Base-by-base conservation (phyloP, 2,113 vertebrate species). In the Oreochromis tanganicae region DNA sequence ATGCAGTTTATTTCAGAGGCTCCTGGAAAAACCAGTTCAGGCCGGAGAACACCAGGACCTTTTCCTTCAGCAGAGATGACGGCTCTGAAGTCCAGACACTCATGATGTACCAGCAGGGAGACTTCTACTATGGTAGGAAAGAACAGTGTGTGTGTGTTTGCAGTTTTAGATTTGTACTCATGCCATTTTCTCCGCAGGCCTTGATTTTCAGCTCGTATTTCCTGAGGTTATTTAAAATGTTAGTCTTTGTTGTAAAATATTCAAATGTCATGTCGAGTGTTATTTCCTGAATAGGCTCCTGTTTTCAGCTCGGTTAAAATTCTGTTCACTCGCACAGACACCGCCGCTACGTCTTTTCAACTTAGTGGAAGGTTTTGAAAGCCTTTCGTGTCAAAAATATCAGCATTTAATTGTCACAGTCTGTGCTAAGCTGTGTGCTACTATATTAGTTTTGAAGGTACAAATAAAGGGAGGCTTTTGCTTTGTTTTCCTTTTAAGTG, bases 21-120 rank as follows among this genome's bases (percentile, higher is more conserved):
- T 99, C 94, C 91, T 99, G 99, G 99, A 99, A 98, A 93, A 99
- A 98, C 88, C 98, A 99, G 91, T 99, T 99, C 95, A 96, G 98
- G 88, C 98, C 98, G 14, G 99, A 99, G 89, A 98, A 99, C 87
- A 99, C 99, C 75, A 97, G 98, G 92, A 99, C 98, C 5, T 99
- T 99, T 94, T 99, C 98, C 85, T 99, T 99, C 93, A 99, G 97
- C 92, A 98, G 97, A 94, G 99, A 99, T 81, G 98, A 99, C 63
- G 98, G 99, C 96, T 98, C 97, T 78, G 98, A 99, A 91, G 97
- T 99, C 21, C 99, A 99, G 94, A 99, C 98, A 79, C 97, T 97
- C 50, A 99, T 99, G 99, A 99, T 99, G 99, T 99, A 99, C 96
- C 99, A 99, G 73, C 98, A 98, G 94, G 99, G 98, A 91, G 98